Evolutionary conservation across 2,888 invertebrate species (phyloP).

Genomic region (Dasypogon diadema): DNA sequence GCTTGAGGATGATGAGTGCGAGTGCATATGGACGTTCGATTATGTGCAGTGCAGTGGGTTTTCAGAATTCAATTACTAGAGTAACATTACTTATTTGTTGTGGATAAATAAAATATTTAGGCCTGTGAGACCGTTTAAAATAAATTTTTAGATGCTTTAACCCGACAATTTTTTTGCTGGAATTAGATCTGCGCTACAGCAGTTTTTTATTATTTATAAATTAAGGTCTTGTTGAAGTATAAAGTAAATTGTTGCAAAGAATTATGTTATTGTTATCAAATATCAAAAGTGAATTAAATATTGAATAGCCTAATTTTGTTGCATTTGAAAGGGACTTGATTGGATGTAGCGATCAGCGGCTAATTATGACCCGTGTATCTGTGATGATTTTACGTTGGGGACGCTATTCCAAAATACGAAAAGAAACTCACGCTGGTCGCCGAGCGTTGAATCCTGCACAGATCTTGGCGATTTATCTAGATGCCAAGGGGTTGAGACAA

Average conservation of each 20-base stretch:
- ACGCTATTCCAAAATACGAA: no score
- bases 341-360: no score
- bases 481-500: no score
- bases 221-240: slow-evolving; percentile 25
- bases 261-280: slow-evolving; percentile 40
- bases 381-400: no score
- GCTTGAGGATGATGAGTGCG: neutral
- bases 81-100: slow-evolving; percentile 18
- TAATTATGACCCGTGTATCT: no score
- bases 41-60: neutral
- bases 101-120: slow-evolving; percentile 25
- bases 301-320: no score
- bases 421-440: no score
- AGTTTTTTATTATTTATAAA: slow-evolving; percentile 27
- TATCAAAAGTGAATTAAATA: slow-evolving; percentile 25
- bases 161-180: slow-evolving; percentile 1
- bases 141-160: neutral
- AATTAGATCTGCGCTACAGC: slow-evolving; percentile 19
- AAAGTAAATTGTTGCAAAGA: slow-evolving; percentile 20
- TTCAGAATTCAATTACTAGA: slow-evolving; percentile 43
- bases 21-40: neutral
- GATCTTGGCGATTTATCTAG: no score
- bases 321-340: no score
- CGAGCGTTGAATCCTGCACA: no score
- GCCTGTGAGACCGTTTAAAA: slow-evolving; percentile 5